A percentile compares a stretch with the other conserved stretches of the same genome.
Conservation (phyloP, 2,113 vertebrate species). For the Chlamydotis undulata region DNA sequence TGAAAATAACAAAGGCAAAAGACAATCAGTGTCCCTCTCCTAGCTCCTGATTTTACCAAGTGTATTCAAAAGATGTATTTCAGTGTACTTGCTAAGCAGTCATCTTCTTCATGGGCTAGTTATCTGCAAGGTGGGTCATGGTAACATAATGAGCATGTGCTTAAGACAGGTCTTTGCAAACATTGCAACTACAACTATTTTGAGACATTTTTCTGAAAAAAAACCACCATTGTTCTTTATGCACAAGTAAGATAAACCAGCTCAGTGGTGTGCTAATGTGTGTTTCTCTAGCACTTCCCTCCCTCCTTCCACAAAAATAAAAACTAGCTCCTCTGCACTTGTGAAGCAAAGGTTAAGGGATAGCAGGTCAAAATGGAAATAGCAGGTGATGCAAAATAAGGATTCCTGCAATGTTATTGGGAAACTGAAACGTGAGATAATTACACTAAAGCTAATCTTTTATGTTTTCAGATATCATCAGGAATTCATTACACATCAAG, state of each 20-base stretch:
- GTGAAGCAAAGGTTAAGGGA: background rate
- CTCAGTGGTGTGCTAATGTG: background rate
- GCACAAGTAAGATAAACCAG: background rate
- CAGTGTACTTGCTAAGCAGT: background rate
- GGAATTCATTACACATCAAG: background rate
- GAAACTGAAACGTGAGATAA: background rate
- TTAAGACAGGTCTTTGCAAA: background rate
- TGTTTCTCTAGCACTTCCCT: background rate
- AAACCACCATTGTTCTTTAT: background rate
- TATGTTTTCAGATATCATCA: background rate
- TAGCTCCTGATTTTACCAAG: background rate
- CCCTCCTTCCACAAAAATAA: background rate
- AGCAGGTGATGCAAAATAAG: background rate
- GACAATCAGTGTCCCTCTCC: background rate
- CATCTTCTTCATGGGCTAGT: background rate
- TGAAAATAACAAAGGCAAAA: background rate
- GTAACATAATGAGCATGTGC: accelerated
- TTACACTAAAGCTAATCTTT: background rate
- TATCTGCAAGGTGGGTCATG: background rate
- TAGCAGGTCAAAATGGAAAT: background rate
- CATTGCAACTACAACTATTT: background rate
- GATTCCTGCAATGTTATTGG: background rate
- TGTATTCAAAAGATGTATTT: background rate
- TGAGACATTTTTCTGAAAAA: background rate
- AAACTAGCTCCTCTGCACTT: background rate